Percentiles rank a stretch among this genome's conserved stretches.
Conservation (phyloP, 2,888 invertebrate genomes). For the Polyommatus icarus region DNA sequence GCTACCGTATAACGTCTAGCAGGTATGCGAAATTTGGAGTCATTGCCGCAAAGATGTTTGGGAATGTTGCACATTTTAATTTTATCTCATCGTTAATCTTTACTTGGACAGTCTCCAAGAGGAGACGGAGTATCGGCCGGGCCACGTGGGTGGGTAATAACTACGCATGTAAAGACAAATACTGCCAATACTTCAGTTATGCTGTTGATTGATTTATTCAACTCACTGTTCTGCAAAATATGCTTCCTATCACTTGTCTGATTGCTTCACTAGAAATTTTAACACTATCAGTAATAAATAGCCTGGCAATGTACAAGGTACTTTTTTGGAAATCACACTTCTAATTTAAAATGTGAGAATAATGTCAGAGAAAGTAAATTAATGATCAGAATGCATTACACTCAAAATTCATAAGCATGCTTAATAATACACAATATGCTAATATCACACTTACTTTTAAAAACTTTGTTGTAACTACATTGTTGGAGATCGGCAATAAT, state of each 20-base stretch:
- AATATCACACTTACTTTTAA: slow-evolving; percentile 5
- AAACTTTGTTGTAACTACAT: too few species aligned
- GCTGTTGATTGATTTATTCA: slow-evolving; percentile 11
- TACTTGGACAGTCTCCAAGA: slow-evolving; percentile 66
- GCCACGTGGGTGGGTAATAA: slow-evolving; percentile 45
- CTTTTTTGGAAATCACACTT: not conserved
- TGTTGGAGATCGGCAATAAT: too few species aligned
- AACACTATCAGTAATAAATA: not conserved
- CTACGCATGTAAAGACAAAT: not conserved
- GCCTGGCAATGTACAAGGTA: not conserved
- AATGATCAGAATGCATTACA: slow-evolving; percentile 1
- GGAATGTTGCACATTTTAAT: slow-evolving; percentile 64
- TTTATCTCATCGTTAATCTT: slow-evolving; percentile 65
- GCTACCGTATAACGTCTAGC: slow-evolving; percentile 23
- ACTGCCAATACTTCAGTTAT: slow-evolving; percentile 18
- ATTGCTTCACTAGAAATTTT: not conserved
- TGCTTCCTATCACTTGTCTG: not conserved
- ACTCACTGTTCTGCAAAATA: not conserved
- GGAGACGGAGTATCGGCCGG: slow-evolving; percentile 42
- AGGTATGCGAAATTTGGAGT: slow-evolving; percentile 42
- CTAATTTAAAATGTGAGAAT: not conserved
- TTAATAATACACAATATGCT: slow-evolving; percentile 5
- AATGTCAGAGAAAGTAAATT: slow-evolving; percentile 6
- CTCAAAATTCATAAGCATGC: not conserved
- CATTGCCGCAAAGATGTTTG: slow-evolving; percentile 56